These are phyloP conservation scores for Limanda limanda DNA, from an alignment of 2,113 vertebrate species.

Conservation along the genomic window DNA sequence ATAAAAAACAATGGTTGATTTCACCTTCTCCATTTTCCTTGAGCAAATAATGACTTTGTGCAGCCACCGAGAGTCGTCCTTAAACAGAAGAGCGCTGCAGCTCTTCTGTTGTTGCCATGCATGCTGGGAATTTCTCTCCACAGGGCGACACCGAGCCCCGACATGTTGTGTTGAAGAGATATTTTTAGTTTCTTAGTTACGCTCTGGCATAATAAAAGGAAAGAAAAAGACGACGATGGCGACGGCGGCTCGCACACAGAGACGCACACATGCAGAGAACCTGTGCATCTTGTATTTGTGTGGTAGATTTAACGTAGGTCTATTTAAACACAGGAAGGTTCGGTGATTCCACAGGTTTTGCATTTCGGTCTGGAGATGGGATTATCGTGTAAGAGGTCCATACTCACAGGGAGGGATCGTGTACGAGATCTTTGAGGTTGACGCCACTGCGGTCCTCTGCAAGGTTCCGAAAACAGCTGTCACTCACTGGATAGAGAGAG, in stretches of 20 bases:
- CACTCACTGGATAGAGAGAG: conserved; percentile 89
- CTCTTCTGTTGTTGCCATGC: conserved; percentile 63
- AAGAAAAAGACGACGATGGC: conserved; percentile 8
- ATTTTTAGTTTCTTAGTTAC: conserved; percentile 66
- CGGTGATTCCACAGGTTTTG: neutral
- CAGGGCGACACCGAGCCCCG: conserved; percentile 50
- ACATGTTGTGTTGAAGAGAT: conserved; percentile 59
- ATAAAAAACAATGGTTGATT: conserved; percentile 29
- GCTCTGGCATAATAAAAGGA: conserved; percentile 12
- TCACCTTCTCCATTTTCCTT: conserved; percentile 41
- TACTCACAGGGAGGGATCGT: conserved; percentile 99
- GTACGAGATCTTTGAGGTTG: conserved; percentile 99
- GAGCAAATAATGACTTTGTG: conserved; percentile 51
- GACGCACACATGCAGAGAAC: conserved; percentile 12
- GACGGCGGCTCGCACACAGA: conserved; percentile 1
- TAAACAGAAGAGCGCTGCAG: conserved; percentile 44
- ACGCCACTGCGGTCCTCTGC: conserved; percentile 98
- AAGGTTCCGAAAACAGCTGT: conserved; percentile 99
- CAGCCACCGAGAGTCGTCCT: conserved; percentile 35
- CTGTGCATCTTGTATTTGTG: neutral
- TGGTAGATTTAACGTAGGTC: conserved; percentile 6
- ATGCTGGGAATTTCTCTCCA: conserved; percentile 67
- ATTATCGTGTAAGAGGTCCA: neutral
- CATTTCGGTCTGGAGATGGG: neutral
- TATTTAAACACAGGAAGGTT: neutral